Evolutionary conservation across 2,888 invertebrate species (phyloP), one percentile per base, ranked within the genome.

Genomic region (Malthinus flaveolus): DNA sequence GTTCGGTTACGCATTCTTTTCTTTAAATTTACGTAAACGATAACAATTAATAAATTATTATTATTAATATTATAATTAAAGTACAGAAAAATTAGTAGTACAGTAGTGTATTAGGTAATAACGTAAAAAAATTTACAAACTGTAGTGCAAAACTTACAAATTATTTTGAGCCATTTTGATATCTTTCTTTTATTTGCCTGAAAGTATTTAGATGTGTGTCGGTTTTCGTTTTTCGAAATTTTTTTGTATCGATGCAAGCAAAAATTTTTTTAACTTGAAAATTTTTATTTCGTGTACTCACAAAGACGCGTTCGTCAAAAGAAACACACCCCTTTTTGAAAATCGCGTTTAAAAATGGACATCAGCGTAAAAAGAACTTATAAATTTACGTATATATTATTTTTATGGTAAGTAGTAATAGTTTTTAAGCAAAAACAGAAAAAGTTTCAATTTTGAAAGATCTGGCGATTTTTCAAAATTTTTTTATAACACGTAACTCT

Each of bases 21-120:
- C 5, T 32, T 9, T 9, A 46, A n/a, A n/a, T 15, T 6, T 45
- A 56, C 54, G 49, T 54, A 49, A 47, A 48, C 48, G 15, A 23
- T 54, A 47, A 56, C 44, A 56, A 49, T 49, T 50, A 59, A 59
- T 59, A 54, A 59, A 59, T 59, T 59, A 59, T 36, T 47, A 12
- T 37, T 37, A 53, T 36, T 45, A 53, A 49, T 49, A 35, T 35
- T 35, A 36, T 34, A 49, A 49, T 45, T 54, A 45, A 54, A 49
- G 59, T 59, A 59, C 52, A 52, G 52, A 42, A 52, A 23, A 23
- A 39, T 34, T 50, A 23, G 5, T 23, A 23, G 23, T 59, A 59
- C n/a, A n/a, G n/a, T n/a, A 59, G 59, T 54, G 54, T 54, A 23
- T 2, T 23, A 23, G 5, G 5, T 23, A 23, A 23, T 23, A 23